Percentiles rank a stretch among this genome's conserved stretches.
These are phyloP conservation scores for Nothoprocta pentlandii DNA, from an alignment of 2,113 vertebrate species.

Conservation along the genomic window DNA sequence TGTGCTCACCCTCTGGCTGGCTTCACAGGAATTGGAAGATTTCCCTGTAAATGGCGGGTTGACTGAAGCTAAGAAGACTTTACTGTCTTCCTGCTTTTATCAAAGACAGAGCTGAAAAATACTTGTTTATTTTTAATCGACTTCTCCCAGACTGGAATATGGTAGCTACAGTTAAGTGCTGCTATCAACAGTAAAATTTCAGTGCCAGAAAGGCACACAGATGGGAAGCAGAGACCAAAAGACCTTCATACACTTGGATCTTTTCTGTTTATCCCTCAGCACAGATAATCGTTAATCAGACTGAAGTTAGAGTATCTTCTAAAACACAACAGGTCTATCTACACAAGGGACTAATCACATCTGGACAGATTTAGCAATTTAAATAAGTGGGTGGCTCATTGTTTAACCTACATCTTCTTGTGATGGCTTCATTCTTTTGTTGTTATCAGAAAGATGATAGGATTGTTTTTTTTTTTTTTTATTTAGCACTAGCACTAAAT, in stretches of 20 bases:
- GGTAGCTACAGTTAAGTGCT: not conserved
- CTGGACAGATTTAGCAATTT: not conserved
- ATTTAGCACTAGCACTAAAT: rapidly evolving
- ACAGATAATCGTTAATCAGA: too few relatives aligned
- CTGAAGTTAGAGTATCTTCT: not conserved
- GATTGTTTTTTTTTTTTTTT: not conserved
- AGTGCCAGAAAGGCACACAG: not conserved
- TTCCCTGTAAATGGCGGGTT: not conserved
- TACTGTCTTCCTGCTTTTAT: not conserved
- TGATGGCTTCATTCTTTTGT: not conserved
- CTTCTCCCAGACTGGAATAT: not conserved
- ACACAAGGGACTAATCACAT: not conserved
- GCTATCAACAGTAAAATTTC: not conserved
- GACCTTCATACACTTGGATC: not conserved
- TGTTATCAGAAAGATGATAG: not conserved
- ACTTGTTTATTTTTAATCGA: not conserved
- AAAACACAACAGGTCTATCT: not conserved
- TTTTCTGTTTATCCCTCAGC: not conserved
- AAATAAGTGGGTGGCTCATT: not conserved
- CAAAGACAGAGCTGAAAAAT: not conserved
- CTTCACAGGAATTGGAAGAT: not conserved
- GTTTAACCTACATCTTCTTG: not conserved
- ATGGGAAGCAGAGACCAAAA: not conserved
- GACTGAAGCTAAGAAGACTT: not conserved
- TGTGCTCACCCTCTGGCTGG: not conserved